phyloP scores from a whole-genome alignment of 2,888 invertebrate species.

The Metallyticus violacea region DNA sequence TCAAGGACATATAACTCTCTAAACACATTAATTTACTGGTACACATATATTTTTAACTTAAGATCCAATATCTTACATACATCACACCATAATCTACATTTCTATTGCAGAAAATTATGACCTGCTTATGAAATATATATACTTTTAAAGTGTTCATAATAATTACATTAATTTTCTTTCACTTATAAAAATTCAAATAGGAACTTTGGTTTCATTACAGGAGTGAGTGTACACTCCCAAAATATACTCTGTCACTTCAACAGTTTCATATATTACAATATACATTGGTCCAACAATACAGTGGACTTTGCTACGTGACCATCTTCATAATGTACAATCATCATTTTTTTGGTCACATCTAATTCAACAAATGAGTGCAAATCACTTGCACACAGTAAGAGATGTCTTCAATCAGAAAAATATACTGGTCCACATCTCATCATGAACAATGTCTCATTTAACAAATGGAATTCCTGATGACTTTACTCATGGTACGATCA shows the following conservation, averaged over 20 bases:
- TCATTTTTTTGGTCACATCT: slow-evolving; percentile 1
- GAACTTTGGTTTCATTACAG: slow-evolving; percentile 61
- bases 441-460: slow-evolving; percentile 2
- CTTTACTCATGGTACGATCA: not conserved
- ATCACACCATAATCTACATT: slow-evolving; percentile 21
- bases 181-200: slow-evolving; percentile 53
- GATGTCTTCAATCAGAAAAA: slow-evolving; percentile 1
- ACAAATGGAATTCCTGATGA: not conserved
- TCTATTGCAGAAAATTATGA: slow-evolving; percentile 21
- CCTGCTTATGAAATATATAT: slow-evolving; percentile 34
- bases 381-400: not conserved
- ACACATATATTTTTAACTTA: slow-evolving; percentile 22
- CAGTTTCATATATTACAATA: not conserved
- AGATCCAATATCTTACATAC: slow-evolving; percentile 20
- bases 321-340: not conserved
- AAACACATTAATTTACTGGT: slow-evolving; percentile 20
- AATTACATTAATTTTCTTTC: slow-evolving; percentile 38
- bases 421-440: slow-evolving; percentile 8
- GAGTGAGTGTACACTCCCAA: slow-evolving; percentile 36
- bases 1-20: slow-evolving; percentile 25
- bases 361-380: not conserved
- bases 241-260: slow-evolving; percentile 7
- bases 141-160: slow-evolving; percentile 28
- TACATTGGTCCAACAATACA: not conserved
- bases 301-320: not conserved